Base-by-base conservation (phyloP, 2,113 vertebrate genomes). In the Pantherophis guttatus region DNA sequence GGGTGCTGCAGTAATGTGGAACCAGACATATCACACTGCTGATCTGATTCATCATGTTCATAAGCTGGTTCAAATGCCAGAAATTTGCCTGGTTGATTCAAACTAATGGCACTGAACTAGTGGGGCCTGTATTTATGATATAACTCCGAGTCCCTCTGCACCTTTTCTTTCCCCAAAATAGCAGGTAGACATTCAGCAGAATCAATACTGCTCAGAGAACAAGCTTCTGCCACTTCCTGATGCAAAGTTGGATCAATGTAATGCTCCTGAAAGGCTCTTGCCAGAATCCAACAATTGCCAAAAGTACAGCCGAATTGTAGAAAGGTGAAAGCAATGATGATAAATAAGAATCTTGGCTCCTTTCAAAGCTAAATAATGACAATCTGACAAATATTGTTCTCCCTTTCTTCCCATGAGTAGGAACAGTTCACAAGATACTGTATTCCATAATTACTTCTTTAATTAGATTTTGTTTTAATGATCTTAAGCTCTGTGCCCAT, bases 221-320 rank as follows among this genome's bases (percentile, higher is more conserved):
- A 17, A 29, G 3, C 1, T 95, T 52, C 58, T 94, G 70, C 3
- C 29, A 54, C 50, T 4, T 95, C 0, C 75, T 90, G 39, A 44
- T 50, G 48, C 17, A 23, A 92, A 33, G 6, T 50, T 48, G 5
- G 13, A 93, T 44, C 52, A 21, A 19, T 2, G 15, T 90, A 50
- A 23, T 75, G 2, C n/a, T 93, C 1, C 52, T 86, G 81, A 39
- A 15, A 1, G n/a, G 6, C 52, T 19, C 15, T n/a, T 91, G 21
- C 9, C 90, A 5, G 87, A n/a, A 50, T 54, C 8, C 26, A 89
- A 70, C 52, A 24, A 3, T 85, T 7, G n/a, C 13, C 88, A 75
- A 53, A 54, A 4, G 7, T 54, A 26, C 8, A 91, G 58, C 11
- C 81, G n/a, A 0, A 2, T 0, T 19, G 53, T 58, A 0, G 87